Base-by-base conservation (phyloP, 2,113 vertebrate genomes). In the Muscicapa adusta region DNA sequence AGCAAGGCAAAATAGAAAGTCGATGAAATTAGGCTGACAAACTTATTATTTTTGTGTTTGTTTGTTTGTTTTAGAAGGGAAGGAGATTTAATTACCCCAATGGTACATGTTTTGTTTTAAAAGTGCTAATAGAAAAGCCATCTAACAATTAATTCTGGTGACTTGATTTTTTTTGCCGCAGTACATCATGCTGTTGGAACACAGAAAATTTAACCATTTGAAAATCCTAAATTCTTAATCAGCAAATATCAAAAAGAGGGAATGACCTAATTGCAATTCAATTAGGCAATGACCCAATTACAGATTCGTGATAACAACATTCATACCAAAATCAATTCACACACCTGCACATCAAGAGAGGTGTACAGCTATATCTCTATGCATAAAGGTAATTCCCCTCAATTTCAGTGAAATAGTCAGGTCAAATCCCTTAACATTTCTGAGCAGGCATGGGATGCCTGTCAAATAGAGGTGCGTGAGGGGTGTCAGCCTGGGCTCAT, bases 381-480 rank as follows among this genome's bases (percentile, higher is more conserved):
- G 28, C 22, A 7, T 16, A n/a, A 29, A n/a, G 23, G 12, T n/a
- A 53, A 18, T 38, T 70, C 15, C 8, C 38, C 38, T 47, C 18
- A 16, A 9, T 45, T 53, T 77, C 54, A 45, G 14, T 77, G 45
- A 18, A 18, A 28, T 33, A 10, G 26, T 62, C 33, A 45, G 28
- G 12, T 45, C 18, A 33, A 33, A 53, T 45, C 38, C 23, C 45
- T 12, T 12, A 8, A 14, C 33, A 23, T 33, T 43, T 36, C 54
- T 76, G 26, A 42, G 3, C 11, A 51, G 45, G 20, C 12, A 11
- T 18, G 36, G 33, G 14, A 12, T 51, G 5, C 22, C 51, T 1
- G 0, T 12, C 0, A 1, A 33, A 17, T 2, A 20, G 22, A 15
- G 18, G 18, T 36, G 26, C 26, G 17, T 34, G 43, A 18, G 7